These are phyloP conservation scores for Pachyseris speciosa DNA, from an alignment of 64 coral and sea anemone genomes.

Conservation along the genomic window DNA sequence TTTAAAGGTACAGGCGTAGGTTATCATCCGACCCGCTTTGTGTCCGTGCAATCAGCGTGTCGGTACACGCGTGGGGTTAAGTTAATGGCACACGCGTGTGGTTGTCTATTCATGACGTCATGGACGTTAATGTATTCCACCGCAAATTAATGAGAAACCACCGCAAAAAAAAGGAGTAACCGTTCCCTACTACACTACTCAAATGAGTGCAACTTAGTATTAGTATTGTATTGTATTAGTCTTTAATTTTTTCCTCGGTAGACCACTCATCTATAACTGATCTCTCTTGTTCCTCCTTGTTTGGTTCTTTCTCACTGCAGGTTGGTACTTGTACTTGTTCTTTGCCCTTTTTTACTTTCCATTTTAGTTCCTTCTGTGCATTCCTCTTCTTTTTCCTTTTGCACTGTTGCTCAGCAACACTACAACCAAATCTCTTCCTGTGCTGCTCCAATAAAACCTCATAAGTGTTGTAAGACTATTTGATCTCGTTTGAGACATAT, in stretches of 20 bases:
- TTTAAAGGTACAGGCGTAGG: no score
- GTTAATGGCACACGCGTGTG: no score
- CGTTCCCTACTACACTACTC: no score
- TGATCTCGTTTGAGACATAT: background rate
- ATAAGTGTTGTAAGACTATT: background rate
- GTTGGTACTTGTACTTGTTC: background rate
- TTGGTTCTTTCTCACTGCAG: background rate
- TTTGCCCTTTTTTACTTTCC: background rate
- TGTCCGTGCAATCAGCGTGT: no score
- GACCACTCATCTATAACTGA: background rate
- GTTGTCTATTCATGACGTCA: no score
- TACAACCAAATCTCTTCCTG: background rate
- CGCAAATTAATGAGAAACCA: no score
- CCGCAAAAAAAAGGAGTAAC: no score
- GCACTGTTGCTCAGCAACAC: background rate
- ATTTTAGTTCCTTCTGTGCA: background rate
- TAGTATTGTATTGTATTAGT: no score
- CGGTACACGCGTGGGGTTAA: no score
- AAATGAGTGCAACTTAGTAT: no score
- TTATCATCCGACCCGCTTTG: no score
- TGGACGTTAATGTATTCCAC: no score
- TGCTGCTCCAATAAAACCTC: background rate
- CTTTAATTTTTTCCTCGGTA: background rate
- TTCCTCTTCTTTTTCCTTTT: background rate
- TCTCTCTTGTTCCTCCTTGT: conserved; percentile 1